phyloP scores from a whole-genome alignment of 2,888 invertebrate genomes.

The Ormyrus pomaceus region DNA sequence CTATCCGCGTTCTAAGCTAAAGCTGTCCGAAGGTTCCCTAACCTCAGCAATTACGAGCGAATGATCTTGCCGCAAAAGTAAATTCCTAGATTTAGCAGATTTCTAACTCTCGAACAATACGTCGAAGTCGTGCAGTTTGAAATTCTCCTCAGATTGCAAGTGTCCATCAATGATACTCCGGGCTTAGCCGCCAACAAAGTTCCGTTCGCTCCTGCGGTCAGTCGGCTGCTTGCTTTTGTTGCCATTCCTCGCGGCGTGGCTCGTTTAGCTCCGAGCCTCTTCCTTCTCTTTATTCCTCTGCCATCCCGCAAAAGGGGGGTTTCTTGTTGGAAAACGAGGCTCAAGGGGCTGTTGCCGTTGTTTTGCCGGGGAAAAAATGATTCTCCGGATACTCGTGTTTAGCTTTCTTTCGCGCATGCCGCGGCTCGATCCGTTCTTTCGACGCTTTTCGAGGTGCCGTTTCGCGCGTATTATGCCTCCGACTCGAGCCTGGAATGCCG shows the following conservation, averaged over 20 bases:
- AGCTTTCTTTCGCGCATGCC: conserved; percentile 15
- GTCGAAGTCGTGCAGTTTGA: not conserved
- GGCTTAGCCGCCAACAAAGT: conserved; percentile 34
- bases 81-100: conserved; percentile 7
- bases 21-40: too few relatives aligned
- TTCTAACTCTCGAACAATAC: too few relatives aligned
- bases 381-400: conserved; percentile 9
- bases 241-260: conserved; percentile 35
- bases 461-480: too few relatives aligned
- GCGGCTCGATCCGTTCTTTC: not conserved
- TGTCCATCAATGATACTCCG: not conserved
- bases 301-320: not conserved
- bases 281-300: not conserved
- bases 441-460: not conserved
- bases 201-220: conserved; percentile 42
- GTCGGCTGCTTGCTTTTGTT: conserved; percentile 30
- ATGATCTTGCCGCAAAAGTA: conserved; percentile 8
- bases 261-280: conserved; percentile 1
- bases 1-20: too few relatives aligned
- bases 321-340: too few relatives aligned
- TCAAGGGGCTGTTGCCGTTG: not conserved
- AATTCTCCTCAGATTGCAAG: conserved; percentile 6
- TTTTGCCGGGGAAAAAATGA: not conserved
- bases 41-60: too few relatives aligned
- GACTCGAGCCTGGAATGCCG: too few relatives aligned